Conservation (phyloP, 2,888 invertebrate species). For the Sesia bembeciformis region DNA sequence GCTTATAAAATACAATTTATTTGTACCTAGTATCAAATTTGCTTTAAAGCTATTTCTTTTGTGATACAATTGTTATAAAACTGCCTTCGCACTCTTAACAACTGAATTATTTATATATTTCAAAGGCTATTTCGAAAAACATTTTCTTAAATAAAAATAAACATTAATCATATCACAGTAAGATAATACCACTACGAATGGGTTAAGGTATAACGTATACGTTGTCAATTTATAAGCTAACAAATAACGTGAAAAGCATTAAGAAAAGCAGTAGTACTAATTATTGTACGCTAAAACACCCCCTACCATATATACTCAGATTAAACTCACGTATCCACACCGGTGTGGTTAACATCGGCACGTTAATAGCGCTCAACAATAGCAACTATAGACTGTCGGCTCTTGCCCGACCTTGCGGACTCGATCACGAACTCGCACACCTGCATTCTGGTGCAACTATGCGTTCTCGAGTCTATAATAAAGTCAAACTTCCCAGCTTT, state of each 20-base stretch:
- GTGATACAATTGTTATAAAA: not conserved
- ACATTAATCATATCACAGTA: no score
- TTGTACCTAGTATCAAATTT: not conserved
- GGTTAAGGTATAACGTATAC: no score
- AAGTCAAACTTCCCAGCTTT: no score
- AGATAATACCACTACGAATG: no score
- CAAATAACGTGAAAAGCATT: no score
- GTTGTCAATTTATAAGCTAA: no score
- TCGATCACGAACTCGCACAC: constrained; percentile 42
- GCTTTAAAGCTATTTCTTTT: not conserved
- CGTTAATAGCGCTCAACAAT: constrained; percentile 33
- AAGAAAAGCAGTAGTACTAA: no score
- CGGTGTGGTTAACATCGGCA: constrained; percentile 18
- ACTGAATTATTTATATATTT: no score
- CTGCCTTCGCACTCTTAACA: not conserved
- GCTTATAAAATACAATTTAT: no score
- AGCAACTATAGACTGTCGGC: constrained; percentile 20
- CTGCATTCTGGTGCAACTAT: constrained; percentile 23
- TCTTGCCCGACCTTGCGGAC: constrained; percentile 29
- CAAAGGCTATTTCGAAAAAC: no score
- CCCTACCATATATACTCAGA: constrained; percentile 15
- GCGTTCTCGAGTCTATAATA: constrained; percentile 1
- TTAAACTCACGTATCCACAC: constrained; percentile 15
- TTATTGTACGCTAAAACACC: not conserved
- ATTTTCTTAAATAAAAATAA: no score